Percentiles rank a stretch among this genome's conserved stretches.
phyloP scores from a whole-genome alignment of 2,113 vertebrate species.

The Scortum barcoo region DNA sequence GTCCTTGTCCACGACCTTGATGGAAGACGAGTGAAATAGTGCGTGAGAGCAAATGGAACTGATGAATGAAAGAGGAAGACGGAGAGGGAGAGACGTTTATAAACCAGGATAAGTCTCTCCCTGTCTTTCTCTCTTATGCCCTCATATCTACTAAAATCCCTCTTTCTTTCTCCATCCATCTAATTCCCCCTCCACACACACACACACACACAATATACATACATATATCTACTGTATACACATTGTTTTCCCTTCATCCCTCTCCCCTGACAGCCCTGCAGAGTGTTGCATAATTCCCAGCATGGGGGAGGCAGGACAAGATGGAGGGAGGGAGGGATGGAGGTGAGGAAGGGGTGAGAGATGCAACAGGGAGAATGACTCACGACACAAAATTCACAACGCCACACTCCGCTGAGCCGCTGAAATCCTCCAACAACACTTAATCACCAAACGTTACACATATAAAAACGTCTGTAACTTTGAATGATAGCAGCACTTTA shows the following conservation, averaged over 20 bases:
- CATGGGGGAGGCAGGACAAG: slow-evolving; percentile 42
- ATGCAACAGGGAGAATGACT: slow-evolving; percentile 55
- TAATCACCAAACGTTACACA: background rate
- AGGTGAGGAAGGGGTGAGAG: slow-evolving; percentile 46
- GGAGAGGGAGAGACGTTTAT: slow-evolving; percentile 19
- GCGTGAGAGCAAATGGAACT: slow-evolving; percentile 26
- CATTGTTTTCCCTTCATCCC: slow-evolving; percentile 7
- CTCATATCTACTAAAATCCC: background rate
- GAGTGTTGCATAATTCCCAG: slow-evolving; percentile 74
- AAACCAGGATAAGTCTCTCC: background rate
- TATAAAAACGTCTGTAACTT: background rate
- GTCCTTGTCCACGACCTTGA: slow-evolving; percentile 83
- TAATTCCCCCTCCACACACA: background rate
- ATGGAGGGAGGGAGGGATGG: slow-evolving; percentile 32
- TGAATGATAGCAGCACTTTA: background rate
- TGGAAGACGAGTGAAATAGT: slow-evolving; percentile 37
- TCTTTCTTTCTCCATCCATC: slow-evolving; percentile 27
- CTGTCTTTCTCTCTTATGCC: slow-evolving; percentile 15
- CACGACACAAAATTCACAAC: slow-evolving; percentile 52
- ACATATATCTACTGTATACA: background rate
- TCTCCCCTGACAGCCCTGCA: slow-evolving; percentile 35
- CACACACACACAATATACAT: too few species aligned
- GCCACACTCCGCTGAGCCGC: background rate
- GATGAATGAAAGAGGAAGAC: slow-evolving; percentile 38
- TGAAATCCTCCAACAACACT: background rate